Base-by-base conservation (phyloP, 1,140 invertebrate species). In the Scaptodrosophila lebanonensis region DNA sequence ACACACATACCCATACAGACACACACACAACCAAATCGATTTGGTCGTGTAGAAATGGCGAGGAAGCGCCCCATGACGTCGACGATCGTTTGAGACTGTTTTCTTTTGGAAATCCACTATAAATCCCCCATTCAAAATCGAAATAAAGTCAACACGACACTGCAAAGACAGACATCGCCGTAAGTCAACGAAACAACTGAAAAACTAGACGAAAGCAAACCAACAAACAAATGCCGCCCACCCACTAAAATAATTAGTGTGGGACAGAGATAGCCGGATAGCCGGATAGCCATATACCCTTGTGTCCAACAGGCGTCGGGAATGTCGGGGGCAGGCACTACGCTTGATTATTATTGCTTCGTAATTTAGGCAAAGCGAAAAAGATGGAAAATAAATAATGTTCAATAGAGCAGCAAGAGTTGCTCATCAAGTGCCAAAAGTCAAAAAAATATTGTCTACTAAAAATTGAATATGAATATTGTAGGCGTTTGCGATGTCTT, bases 101-200 rank as follows among this genome's bases (percentile, higher is more conserved):
- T 64, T 63, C 39, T 40, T 58, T 67, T 62, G 54, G 52, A 58
- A 79, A 79, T 67, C 70, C 51, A 75, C 73, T 79, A 79, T 75
- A 79, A 79, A 63, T 61, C 60, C 54, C 45, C 50, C 54, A 53
- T 35, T 15, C n/a, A n/a, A n/a, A n/a, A n/a, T n/a, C n/a, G 17
- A 56, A 60, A 54, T 42, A 27, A 36, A 50, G 33, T 40, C 48
- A 49, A 45, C 3, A 9, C 36, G 17, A 11, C 11, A 48, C 56
- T 51, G 20, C 12, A 33, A 25, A 13, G 12, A n/a, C 3, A 33
- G 12, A n/a, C n/a, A n/a, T n/a, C 32, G 12, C 32, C 22, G 3
- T n/a, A 33, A 33, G 32, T 33, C 32, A 33, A 33, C 32, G 8
- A 13, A 33, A 38, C 13, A 16, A 13, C 7, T 16, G 35, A 38